Conservation (phyloP, 2,797 vertebrate genomes). For the Platyrinchus mystaceus region DNA sequence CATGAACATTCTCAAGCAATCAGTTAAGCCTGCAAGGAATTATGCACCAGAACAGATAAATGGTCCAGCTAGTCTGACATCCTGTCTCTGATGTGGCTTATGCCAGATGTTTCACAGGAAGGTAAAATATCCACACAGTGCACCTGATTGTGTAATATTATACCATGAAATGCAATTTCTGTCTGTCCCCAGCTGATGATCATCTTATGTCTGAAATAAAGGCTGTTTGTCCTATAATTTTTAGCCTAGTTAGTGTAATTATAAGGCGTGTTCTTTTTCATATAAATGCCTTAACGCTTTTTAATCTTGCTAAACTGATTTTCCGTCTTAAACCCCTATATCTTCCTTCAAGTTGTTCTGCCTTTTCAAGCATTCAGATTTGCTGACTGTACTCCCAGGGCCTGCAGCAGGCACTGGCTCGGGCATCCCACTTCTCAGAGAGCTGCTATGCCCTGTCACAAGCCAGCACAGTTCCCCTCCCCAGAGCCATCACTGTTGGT, state of each 20-base stretch:
- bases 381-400: neutral
- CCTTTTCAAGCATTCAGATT: neutral
- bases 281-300: neutral
- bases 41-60: conserved; percentile 18
- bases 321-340: neutral
- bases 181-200: conserved; percentile 45
- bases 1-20: conserved; percentile 21
- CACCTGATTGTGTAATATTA: conserved; percentile 46
- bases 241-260: conserved; percentile 54
- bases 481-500: neutral
- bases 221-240: conserved; percentile 39
- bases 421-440: fast-evolving
- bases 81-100: neutral
- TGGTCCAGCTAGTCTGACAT: conserved; percentile 39
- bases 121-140: conserved; percentile 38
- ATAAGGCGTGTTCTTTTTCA: conserved; percentile 23
- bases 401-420: neutral
- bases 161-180: neutral
- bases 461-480: fast-evolving
- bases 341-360: neutral
- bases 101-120: conserved; percentile 57
- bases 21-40: conserved; percentile 20
- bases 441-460: fast-evolving
- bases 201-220: conserved; percentile 48
- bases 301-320: conserved; percentile 30